phyloP scores from a whole-genome alignment of 2,797 vertebrate species.

The Enteromius anoplus region DNA sequence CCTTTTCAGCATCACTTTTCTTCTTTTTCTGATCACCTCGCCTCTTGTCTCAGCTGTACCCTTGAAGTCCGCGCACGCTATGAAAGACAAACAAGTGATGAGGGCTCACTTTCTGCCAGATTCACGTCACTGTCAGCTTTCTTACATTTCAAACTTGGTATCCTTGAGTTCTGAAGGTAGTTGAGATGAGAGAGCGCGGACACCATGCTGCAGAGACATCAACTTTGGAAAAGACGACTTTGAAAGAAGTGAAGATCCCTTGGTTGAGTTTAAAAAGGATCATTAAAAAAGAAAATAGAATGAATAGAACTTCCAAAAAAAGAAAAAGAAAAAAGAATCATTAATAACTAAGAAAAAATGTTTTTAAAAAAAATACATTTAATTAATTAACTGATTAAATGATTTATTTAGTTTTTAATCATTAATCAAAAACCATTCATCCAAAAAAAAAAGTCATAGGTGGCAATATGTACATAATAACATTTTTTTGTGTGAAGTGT shows the following conservation, averaged over 20 bases:
- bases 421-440: too few relatives aligned
- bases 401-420: too few relatives aligned
- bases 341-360: not conserved
- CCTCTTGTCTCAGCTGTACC: slow-evolving; percentile 58
- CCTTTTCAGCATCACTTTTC: slow-evolving; percentile 77
- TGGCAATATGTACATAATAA: not conserved
- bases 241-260: not conserved
- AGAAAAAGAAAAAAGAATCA: not conserved
- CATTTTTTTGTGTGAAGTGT: not conserved
- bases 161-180: slow-evolving; percentile 7
- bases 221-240: not conserved
- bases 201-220: not conserved
- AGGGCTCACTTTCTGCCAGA: slow-evolving; percentile 39
- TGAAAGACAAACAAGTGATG: slow-evolving; percentile 71
- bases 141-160: slow-evolving; percentile 18
- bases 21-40: slow-evolving; percentile 74
- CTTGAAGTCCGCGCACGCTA: slow-evolving; percentile 72
- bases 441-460: too few relatives aligned
- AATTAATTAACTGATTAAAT: too few relatives aligned
- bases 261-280: not conserved
- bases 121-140: slow-evolving; percentile 39
- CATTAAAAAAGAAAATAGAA: too few relatives aligned
- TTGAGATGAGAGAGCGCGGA: not conserved
- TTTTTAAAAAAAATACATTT: too few relatives aligned
- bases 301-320: not conserved